Base-by-base conservation (phyloP, 2,888 invertebrate genomes). In the Odontomyia ornata region DNA sequence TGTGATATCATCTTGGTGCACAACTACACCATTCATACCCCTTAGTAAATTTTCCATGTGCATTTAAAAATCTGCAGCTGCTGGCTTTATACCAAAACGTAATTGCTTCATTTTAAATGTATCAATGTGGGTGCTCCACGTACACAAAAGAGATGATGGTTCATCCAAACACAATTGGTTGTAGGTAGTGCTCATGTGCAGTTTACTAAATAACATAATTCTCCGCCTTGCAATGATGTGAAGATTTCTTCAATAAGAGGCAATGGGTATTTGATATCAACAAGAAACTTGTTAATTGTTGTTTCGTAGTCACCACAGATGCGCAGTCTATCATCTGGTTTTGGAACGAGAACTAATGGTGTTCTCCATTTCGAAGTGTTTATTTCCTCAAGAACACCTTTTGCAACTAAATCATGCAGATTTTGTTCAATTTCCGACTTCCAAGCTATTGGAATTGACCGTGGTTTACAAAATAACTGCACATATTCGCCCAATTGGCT, bases 221-320 rank as follows among this genome's bases (percentile, higher is more conserved):
- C 43, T 0, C 43, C 43, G 15, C 43, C 0, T 0, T 43, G 0
- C 43, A 60, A 60, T 1, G 60, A 60, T 23, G 60, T 25, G 13
- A 60, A 60, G 1, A 60, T 60, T 60, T 60, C 60, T 1, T 60
- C 60, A 21, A 60, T 60, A 23, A 18, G 21, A n/a, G 60, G 60
- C 13, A 60, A 23, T 60, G 60, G 3, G 0, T 60, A 1, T 60
- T 60, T 60, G 3, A 1, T 1, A 0, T 60, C 60, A 60, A 5
- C 23, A 0, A 60, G 1, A 0, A 1, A 60, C 23, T 60, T 60
- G 11, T 60, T 3, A 0, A 60, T 1, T 0, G 60, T 60, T 0
- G 23, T 13, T 21, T 65, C 1, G 30, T 65, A 65, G 2, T 65
- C 65, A 18, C 65, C 65, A 43, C 65, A 65, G 0, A 65, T 60